A percentile compares a stretch with the other conserved stretches of the same genome.
Evolutionary conservation across 2,113 vertebrate genomes (phyloP).

Genomic region (Tenrec ecaudatus): DNA sequence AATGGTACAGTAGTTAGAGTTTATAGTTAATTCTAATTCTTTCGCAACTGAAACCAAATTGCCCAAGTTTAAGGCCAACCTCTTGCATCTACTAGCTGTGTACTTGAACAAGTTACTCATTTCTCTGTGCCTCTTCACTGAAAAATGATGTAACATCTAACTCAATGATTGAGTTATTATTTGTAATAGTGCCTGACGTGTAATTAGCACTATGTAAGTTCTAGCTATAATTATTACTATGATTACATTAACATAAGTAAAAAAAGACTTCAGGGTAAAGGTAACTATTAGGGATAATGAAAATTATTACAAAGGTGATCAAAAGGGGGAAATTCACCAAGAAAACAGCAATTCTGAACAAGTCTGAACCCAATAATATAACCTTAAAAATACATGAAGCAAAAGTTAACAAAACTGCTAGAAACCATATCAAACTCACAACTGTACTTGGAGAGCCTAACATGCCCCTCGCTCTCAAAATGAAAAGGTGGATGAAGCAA

Average conservation of each 20-base stretch:
- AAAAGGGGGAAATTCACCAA: neutral
- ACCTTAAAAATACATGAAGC: neutral
- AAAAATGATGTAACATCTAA: neutral
- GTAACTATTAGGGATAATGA: neutral
- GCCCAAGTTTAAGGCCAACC: neutral
- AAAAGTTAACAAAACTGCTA: slow-evolving; percentile 6
- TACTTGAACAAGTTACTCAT: neutral
- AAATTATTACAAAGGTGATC: neutral
- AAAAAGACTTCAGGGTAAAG: neutral
- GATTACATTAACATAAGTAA: neutral
- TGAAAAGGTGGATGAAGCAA: neutral
- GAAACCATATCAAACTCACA: neutral
- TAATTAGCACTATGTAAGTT: neutral
- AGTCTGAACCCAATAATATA: neutral
- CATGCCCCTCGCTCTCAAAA: neutral
- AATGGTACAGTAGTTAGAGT: no score
- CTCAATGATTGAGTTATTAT: no score
- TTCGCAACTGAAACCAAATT: neutral
- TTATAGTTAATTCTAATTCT: no score
- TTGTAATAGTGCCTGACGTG: neutral
- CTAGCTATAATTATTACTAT: neutral
- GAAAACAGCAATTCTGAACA: neutral
- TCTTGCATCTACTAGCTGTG: neutral
- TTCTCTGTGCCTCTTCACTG: neutral
- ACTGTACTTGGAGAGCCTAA: neutral